A percentile compares a stretch with the other conserved stretches of the same genome.
Conservation (phyloP, 2,113 vertebrate genomes). For the Cromileptes altivelis region DNA sequence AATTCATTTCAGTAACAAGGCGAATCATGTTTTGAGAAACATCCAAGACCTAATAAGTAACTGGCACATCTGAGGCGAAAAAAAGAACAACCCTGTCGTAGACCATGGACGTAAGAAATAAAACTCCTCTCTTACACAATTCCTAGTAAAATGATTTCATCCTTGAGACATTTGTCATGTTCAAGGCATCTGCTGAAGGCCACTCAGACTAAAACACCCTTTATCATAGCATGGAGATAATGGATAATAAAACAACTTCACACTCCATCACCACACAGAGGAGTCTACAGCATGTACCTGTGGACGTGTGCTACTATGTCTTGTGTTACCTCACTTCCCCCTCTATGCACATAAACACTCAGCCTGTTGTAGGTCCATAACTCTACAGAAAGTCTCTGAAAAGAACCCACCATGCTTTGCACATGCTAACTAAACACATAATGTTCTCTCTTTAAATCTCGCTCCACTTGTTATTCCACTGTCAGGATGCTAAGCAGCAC, state of each 20-base stretch:
- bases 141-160: slow-evolving; percentile 23
- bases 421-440: slow-evolving; percentile 35
- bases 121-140: background rate
- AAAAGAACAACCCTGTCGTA: background rate
- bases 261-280: background rate
- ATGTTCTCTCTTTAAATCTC: slow-evolving; percentile 57
- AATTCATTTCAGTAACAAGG: background rate
- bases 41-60: background rate
- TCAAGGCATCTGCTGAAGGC: slow-evolving; percentile 43
- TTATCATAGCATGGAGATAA: slow-evolving; percentile 12
- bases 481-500: slow-evolving; percentile 49
- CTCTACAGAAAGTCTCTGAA: slow-evolving; percentile 7
- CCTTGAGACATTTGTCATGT: slow-evolving; percentile 12
- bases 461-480: slow-evolving; percentile 64
- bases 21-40: background rate
- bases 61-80: background rate
- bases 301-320: background rate
- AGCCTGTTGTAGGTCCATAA: slow-evolving; percentile 28
- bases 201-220: slow-evolving; percentile 21
- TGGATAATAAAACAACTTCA: slow-evolving; percentile 19
- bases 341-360: slow-evolving; percentile 26
- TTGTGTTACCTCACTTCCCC: background rate
- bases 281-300: background rate
- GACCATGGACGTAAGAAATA: background rate
- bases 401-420: slow-evolving; percentile 18